Evolutionary conservation across 2,888 invertebrate genomes (phyloP).

Genomic region (Atherix ibis): DNA sequence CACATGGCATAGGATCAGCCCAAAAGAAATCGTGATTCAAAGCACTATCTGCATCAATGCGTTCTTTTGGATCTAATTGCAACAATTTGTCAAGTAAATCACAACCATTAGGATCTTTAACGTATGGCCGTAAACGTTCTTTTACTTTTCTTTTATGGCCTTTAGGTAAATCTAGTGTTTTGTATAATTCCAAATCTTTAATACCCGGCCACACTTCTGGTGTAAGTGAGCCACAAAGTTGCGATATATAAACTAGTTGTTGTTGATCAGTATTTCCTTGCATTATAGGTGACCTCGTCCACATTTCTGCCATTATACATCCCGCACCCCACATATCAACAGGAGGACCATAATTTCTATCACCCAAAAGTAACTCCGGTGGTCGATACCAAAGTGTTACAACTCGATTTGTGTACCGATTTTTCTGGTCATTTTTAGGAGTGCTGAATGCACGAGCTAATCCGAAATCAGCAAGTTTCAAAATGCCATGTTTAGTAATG

Average conservation of each 20-base stretch:
- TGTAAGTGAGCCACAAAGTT: constrained; percentile 90
- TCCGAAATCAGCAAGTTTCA: constrained; percentile 97
- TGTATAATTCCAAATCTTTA: constrained; percentile 73
- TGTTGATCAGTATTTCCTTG: constrained; percentile 94
- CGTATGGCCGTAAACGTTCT: constrained; percentile 73
- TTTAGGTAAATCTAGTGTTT: constrained; percentile 73
- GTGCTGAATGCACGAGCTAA: constrained; percentile 86
- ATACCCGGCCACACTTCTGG: constrained; percentile 88
- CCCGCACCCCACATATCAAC: constrained; percentile 97
- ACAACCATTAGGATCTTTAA: constrained; percentile 82
- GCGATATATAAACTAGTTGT: constrained; percentile 85
- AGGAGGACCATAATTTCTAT: constrained; percentile 90
- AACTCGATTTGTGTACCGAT: constrained; percentile 93
- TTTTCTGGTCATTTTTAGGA: constrained; percentile 68
- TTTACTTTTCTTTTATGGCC: constrained; percentile 75
- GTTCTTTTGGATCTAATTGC: constrained; percentile 78
- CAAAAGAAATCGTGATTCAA: constrained; percentile 97
- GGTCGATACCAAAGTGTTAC: constrained; percentile 90
- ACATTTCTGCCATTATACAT: constrained; percentile 99
- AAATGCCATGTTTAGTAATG: constrained; percentile 83
- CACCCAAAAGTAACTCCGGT: constrained; percentile 50
- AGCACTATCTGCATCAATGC: constrained; percentile 80
- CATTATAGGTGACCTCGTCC: constrained; percentile 91
- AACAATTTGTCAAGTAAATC: constrained; percentile 85
- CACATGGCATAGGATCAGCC: constrained; percentile 92